These are phyloP conservation scores for Melipona quadrifasciata DNA, from an alignment of 1,140 invertebrate species.

Conservation along the genomic window DNA sequence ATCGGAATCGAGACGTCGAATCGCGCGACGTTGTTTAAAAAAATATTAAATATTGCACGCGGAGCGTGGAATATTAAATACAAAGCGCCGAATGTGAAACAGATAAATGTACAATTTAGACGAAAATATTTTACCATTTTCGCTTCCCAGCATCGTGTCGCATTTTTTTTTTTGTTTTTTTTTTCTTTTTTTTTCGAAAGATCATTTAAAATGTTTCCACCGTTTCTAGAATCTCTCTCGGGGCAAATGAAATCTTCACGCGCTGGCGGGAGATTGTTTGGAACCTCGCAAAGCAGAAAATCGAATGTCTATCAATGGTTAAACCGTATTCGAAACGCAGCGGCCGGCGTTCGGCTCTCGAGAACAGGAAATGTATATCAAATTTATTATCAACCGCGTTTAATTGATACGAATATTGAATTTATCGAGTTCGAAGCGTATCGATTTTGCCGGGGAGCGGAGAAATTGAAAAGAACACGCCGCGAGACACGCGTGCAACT, in stretches of 20 bases:
- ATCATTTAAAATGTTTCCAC: background rate
- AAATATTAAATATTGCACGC: background rate
- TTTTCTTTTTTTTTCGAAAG: no score
- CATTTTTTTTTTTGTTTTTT: no score
- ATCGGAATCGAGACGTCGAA: background rate
- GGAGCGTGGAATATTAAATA: background rate
- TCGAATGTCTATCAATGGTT: background rate
- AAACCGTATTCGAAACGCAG: no score
- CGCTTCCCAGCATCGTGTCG: background rate
- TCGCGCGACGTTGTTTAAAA: background rate
- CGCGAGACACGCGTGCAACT: background rate
- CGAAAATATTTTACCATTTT: background rate
- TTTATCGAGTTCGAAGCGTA: constrained; percentile 13
- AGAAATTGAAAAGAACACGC: background rate
- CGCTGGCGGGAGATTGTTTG: background rate
- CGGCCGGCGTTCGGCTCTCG: background rate
- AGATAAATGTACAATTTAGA: background rate
- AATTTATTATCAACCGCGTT: constrained; percentile 8
- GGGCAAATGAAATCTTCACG: no score
- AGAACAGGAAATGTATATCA: constrained; percentile 1
- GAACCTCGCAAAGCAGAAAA: background rate
- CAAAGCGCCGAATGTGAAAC: background rate
- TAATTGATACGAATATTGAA: constrained; percentile 17
- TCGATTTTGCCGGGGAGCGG: background rate
- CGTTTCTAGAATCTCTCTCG: background rate